phyloP scores from a whole-genome alignment of 2,888 invertebrate species.

The Oligia fasciuncula region DNA sequence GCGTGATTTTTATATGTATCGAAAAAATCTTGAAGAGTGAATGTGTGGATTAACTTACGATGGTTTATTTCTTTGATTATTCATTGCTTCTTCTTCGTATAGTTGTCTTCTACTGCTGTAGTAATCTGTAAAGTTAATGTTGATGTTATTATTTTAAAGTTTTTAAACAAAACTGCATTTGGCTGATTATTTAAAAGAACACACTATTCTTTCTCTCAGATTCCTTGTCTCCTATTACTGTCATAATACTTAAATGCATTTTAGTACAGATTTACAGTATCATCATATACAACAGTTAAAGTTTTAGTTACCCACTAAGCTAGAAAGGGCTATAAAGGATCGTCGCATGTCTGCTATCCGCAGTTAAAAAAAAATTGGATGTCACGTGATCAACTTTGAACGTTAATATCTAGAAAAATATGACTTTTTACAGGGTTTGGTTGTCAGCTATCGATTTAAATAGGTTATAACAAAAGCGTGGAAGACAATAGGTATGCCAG shows the following conservation, averaged over 20 bases:
- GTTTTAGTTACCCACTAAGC: not conserved
- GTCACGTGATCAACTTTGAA: too few species aligned
- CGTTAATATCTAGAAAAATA: too few species aligned
- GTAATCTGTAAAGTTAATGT: slow-evolving; percentile 91
- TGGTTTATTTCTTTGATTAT: slow-evolving; percentile 93
- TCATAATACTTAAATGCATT: not conserved
- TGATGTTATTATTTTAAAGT: not conserved
- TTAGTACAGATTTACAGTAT: not conserved
- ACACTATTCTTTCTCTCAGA: too few species aligned
- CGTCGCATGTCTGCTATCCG: too few species aligned
- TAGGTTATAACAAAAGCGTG: too few species aligned
- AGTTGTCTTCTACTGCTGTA: slow-evolving; percentile 94
- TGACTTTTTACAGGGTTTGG: too few species aligned
- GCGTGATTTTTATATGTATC: not conserved
- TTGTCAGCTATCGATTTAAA: too few species aligned
- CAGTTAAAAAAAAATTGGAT: not conserved
- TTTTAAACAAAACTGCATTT: not conserved
- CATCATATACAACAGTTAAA: not conserved
- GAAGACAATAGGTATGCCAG: too few species aligned
- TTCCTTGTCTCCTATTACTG: slow-evolving; percentile 14
- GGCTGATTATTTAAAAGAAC: not conserved
- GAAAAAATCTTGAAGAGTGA: not conserved
- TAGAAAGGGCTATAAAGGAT: not conserved
- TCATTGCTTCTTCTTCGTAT: slow-evolving; percentile 95
- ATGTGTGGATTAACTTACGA: slow-evolving; percentile 89